Conservation (phyloP, 2,113 vertebrate genomes). For the Sakesphorus luctuosus region DNA sequence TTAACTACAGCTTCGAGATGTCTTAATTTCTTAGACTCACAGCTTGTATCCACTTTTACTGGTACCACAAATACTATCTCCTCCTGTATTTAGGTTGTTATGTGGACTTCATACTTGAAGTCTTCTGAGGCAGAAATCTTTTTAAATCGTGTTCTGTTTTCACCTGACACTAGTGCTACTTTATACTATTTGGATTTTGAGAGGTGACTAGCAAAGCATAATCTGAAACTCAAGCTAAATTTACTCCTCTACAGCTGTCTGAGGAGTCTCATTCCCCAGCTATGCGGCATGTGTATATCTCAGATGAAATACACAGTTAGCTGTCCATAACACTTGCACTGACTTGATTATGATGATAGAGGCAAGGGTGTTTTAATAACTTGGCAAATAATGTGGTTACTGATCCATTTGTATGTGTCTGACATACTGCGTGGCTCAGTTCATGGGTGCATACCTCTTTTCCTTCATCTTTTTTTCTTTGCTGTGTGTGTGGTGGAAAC, state of each 20-base stretch:
- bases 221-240: not conserved
- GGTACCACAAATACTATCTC: not conserved
- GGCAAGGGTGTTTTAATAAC: slow-evolving; percentile 25
- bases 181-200: not conserved
- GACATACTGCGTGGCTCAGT: not conserved
- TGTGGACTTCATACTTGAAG: not conserved
- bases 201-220: not conserved
- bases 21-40: not conserved
- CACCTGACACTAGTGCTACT: not conserved
- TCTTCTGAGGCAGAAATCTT: not conserved
- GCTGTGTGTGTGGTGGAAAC: not conserved
- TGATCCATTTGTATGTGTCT: not conserved
- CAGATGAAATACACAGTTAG: not conserved
- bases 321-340: not conserved
- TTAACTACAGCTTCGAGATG: not conserved
- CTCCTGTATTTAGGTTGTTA: not conserved
- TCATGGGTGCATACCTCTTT: not conserved
- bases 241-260: not conserved
- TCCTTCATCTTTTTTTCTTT: slow-evolving; percentile 50
- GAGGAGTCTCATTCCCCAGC: not conserved
- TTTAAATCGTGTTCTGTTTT: not conserved
- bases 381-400: slow-evolving; percentile 18
- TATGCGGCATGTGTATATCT: not conserved
- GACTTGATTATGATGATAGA: not conserved
- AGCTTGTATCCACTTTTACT: not conserved